phyloP scores from a whole-genome alignment of 2,888 invertebrate genomes.

The Trachelus iudaicus region DNA sequence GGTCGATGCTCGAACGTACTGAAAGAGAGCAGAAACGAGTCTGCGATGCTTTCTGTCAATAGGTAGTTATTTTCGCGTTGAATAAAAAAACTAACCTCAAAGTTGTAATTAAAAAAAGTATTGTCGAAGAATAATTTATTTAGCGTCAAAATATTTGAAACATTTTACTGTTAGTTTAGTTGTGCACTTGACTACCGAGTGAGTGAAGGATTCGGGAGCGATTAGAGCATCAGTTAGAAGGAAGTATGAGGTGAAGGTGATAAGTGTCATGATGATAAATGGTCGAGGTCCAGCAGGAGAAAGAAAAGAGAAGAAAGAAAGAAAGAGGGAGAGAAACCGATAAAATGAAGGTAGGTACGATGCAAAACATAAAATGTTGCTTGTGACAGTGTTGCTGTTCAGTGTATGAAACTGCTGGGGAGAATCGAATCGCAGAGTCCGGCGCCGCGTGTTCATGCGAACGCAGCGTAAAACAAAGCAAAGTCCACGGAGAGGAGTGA shows the following conservation, averaged over 20 bases:
- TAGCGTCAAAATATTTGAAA: neutral
- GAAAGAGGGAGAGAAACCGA: neutral
- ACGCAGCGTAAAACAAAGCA: conserved; percentile 17
- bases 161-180: neutral
- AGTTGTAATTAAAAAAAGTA: neutral
- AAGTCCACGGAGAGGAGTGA: conserved; percentile 18
- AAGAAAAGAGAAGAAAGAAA: neutral
- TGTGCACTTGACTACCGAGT: neutral
- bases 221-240: neutral
- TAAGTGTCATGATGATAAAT: neutral
- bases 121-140: neutral
- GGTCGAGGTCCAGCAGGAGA: neutral
- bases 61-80: neutral
- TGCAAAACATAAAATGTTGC: neutral
- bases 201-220: neutral
- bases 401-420: neutral
- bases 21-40: neutral
- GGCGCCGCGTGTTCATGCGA: conserved; percentile 10
- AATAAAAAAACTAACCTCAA: neutral
- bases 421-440: conserved; percentile 2
- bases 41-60: neutral
- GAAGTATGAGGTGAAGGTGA: neutral
- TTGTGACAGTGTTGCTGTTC: neutral
- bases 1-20: neutral
- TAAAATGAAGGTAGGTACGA: neutral